Percentiles rank a stretch among this genome's conserved stretches.
Conservation (phyloP, 2,888 invertebrate genomes). For the Callosobruchus maculatus region DNA sequence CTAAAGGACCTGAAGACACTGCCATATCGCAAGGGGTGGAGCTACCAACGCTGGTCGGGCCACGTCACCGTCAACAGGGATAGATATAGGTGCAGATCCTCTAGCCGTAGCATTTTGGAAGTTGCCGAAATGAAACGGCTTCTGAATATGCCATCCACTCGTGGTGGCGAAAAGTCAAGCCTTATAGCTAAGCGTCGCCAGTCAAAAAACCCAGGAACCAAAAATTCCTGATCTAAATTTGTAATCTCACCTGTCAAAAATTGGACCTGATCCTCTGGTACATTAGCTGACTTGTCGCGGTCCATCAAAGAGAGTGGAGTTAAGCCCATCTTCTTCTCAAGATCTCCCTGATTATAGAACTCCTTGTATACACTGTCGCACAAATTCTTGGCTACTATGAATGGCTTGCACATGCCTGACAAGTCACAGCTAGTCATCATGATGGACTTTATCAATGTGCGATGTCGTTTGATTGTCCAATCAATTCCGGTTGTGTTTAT, state of each 20-base stretch:
- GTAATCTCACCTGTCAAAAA: conserved; percentile 48
- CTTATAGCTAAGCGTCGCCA: too few relatives aligned
- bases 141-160: too few relatives aligned
- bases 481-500: not conserved
- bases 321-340: conserved; percentile 57
- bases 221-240: too few relatives aligned
- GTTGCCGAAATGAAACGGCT: too few relatives aligned
- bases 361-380: conserved; percentile 54
- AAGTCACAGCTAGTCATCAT: conserved; percentile 62
- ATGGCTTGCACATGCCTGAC: conserved; percentile 59
- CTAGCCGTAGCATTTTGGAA: too few relatives aligned
- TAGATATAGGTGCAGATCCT: too few relatives aligned
- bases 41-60: too few relatives aligned
- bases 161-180: too few relatives aligned
- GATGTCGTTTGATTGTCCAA: conserved; percentile 46
- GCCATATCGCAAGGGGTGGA: too few relatives aligned
- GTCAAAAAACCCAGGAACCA: too few relatives aligned
- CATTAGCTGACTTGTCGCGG: conserved; percentile 54
- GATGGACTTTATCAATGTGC: conserved; percentile 54
- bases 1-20: too few relatives aligned
- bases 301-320: conserved; percentile 63
- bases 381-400: conserved; percentile 53
- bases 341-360: conserved; percentile 55
- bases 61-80: too few relatives aligned
- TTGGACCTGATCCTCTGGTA: conserved; percentile 63